These are phyloP conservation scores for Iguana delicatissima DNA, from an alignment of 2,797 vertebrate species.

Conservation along the genomic window DNA sequence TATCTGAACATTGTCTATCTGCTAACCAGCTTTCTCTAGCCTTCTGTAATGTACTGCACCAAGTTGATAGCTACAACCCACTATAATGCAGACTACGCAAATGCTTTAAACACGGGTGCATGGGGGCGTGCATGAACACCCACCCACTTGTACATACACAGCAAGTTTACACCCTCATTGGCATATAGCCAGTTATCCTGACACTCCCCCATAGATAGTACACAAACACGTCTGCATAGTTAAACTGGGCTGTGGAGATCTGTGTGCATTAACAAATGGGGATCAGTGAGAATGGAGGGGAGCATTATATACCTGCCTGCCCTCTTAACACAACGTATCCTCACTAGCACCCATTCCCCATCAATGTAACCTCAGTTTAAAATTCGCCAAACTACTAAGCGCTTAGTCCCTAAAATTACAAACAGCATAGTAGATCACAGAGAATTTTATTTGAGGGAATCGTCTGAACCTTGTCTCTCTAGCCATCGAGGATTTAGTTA, in stretches of 20 bases:
- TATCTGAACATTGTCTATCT: conserved; percentile 45
- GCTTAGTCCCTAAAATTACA: conserved; percentile 50
- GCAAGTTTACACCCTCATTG: conserved; percentile 69
- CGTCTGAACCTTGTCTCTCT: conserved; percentile 53
- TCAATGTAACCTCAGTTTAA: conserved; percentile 49
- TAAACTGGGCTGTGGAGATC: conserved; percentile 69
- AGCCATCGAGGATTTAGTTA: conserved; percentile 75
- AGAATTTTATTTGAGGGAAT: conserved; percentile 43
- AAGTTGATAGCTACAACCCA: conserved; percentile 69
- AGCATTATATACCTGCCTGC: conserved; percentile 62
- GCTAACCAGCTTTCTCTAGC: conserved; percentile 40
- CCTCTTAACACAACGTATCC: conserved; percentile 68
- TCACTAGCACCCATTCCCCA: conserved; percentile 61
- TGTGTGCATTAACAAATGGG: conserved; percentile 63
- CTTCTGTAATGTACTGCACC: conserved; percentile 31
- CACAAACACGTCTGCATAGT: conserved; percentile 75
- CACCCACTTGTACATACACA: conserved; percentile 49
- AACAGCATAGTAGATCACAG: conserved; percentile 49
- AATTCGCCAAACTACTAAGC: conserved; percentile 57
- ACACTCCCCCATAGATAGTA: conserved; percentile 82
- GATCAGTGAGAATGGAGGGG: conserved; percentile 31
- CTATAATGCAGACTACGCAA: conserved; percentile 64
- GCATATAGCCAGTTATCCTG: conserved; percentile 72
- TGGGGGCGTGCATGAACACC: background rate
- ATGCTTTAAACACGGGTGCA: conserved; percentile 32